These are phyloP conservation scores for Anoplolepis gracilipes DNA, from an alignment of 1,140 invertebrate genomes.

Conservation along the genomic window DNA sequence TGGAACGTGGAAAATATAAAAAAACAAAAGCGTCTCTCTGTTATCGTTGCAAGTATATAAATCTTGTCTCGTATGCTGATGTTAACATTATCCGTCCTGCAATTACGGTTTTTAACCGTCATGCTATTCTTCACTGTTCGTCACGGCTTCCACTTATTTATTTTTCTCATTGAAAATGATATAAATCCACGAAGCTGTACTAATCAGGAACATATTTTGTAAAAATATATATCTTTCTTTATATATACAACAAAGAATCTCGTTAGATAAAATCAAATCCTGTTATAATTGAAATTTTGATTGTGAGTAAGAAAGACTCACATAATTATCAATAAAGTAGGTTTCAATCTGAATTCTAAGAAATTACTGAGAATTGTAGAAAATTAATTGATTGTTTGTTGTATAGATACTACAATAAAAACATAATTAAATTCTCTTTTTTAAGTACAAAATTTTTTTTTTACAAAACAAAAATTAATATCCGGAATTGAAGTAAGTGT, in stretches of 20 bases:
- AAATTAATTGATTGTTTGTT: background rate
- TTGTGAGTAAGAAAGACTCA: background rate
- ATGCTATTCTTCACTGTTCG: background rate
- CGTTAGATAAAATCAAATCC: background rate
- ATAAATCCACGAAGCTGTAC: background rate
- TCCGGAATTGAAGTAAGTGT: background rate
- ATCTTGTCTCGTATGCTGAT: background rate
- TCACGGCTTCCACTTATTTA: background rate
- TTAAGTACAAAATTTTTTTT: background rate
- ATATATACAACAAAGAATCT: background rate
- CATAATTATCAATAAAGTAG: slow-evolving; percentile 7
- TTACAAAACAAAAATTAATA: background rate
- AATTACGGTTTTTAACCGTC: slow-evolving; percentile 19
- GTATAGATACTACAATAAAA: background rate
- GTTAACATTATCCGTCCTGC: background rate
- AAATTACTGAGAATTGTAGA: background rate
- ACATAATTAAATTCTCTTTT: background rate
- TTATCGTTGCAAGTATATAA: background rate
- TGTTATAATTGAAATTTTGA: background rate
- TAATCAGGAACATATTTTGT: background rate
- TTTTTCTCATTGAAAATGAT: background rate
- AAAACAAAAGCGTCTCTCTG: background rate
- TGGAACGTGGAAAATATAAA: background rate
- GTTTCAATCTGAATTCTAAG: background rate
- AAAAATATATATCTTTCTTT: background rate